Evolutionary conservation across 2,888 invertebrate species (phyloP), one percentile per base, ranked within the genome.

Genomic region (Atrina japonica): DNA sequence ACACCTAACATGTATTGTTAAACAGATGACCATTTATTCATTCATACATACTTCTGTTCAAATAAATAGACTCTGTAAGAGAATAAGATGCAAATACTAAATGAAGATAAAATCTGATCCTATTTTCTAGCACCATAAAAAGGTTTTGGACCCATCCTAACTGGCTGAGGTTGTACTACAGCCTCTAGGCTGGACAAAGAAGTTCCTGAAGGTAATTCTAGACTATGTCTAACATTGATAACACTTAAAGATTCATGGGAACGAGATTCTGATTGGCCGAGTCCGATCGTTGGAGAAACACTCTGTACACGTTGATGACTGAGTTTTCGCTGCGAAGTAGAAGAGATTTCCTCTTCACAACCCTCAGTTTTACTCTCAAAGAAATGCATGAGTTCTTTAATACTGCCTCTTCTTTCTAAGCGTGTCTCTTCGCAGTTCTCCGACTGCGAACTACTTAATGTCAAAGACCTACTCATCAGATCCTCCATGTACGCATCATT

Each of bases 131-230:
- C 80, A 71, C 84, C 84, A 75, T 87, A 87, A 53, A 87, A 87
- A 61, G 87, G 87, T 76, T 86, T 87, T 23, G 87, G 87, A 23
- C 87, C 87, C 21, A 86, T 76, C 66, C 87, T 69, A 16, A 87
- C 76, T 3, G 83, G 76, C 63, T 82, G 82, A 14, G 75, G 60
- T 71, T 78, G 79, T 21, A 73, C 61, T 14, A 68, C 53, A 16
- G 69, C 71, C 47, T 80, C 81, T 14, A 72, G 55, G 30, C 61
- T 61, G 41, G 65, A 53, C 5, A 56, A 23, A 11, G 71, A n/a
- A 27, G 77, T 70, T 14, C 73, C 69, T 21, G 75, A 56, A 7
- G 83, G 82, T 18, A 84, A 66, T 70, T 86, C 87, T 45, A 84
- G 66, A 72, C 86, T 87, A 69, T 81, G 80, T 30, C 83, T 65